Evolutionary conservation across 2,888 invertebrate species (phyloP), one percentile per base, ranked within the genome.

Genomic region (Coremacera marginata): DNA sequence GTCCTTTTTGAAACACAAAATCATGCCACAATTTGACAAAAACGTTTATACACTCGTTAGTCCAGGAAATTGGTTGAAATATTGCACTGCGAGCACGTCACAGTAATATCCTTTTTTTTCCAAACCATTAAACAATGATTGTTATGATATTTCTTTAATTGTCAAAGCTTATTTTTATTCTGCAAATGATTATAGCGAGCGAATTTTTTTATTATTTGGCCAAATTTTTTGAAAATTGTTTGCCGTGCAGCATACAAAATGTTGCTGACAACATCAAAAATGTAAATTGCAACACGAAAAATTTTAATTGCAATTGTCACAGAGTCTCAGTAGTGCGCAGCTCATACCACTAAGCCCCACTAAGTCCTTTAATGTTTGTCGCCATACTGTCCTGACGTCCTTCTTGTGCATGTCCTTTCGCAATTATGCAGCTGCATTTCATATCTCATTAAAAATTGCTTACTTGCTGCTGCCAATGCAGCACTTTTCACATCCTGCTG

Each of bases 391-490:
- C 55, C 55, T 55, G 55, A 22, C 63, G 25, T 31, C 63, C 19
- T 65, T 14, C 63, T 55, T n/a, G 16, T 67, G 55, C 74, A 67
- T 74, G 74, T 67, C 67, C 65, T 74, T 65, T 65, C 22, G 67
- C 74, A 74, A 74, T 74, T 74, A 74, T 74, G 65, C 74, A 74
- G 74, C 55, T 74, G 65, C 55, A 74, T 74, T 74, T 74, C 74
- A 67, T 74, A 74, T 67, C 74, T 74, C 74, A 74, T 74, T 74
- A 74, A 74, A 74, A 74, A 74, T 67, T 74, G 74, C 74, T 74
- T 74, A 74, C 74, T 74, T 74, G 74, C 37, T 9, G 55, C 74
- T 67, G 74, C 65, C 65, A 65, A 74, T 74, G 74, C 67, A 67
- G 67, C 74, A 65, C 19, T 55, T 67, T 52, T 65, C 74, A 74